A percentile compares a stretch with the other conserved stretches of the same genome.
Evolutionary conservation across 2,888 invertebrate species (phyloP).

Genomic region (Panzeria rudis): DNA sequence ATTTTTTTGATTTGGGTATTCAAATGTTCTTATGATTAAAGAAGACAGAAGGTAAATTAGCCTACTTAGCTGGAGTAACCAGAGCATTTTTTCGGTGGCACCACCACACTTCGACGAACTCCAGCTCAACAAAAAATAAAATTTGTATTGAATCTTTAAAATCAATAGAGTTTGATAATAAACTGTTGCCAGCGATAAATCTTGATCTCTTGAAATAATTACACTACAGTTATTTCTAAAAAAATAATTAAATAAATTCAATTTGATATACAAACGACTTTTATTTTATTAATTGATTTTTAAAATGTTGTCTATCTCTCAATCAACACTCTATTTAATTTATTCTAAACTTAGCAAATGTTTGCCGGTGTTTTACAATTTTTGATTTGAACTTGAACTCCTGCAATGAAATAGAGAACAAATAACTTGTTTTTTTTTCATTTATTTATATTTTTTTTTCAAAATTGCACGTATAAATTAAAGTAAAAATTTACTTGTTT

Average conservation of each 20-base stretch:
- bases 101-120: too few relatives aligned
- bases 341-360: constrained; percentile 8
- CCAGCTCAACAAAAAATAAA: too few relatives aligned
- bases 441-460: neutral
- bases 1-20: too few relatives aligned
- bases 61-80: too few relatives aligned
- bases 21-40: too few relatives aligned
- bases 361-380: neutral
- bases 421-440: constrained; percentile 16
- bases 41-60: too few relatives aligned
- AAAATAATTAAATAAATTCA: neutral
- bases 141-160: too few relatives aligned
- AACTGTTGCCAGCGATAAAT: neutral
- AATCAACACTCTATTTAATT: constrained; percentile 23
- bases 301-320: neutral
- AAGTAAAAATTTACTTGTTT: constrained; percentile 12
- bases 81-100: too few relatives aligned
- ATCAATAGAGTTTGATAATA: too few relatives aligned
- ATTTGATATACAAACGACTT: neutral
- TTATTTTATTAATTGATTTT: constrained; percentile 2
- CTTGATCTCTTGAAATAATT: neutral
- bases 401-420: constrained; percentile 25
- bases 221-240: neutral
- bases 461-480: constrained; percentile 6
- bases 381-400: constrained; percentile 54